Percentiles rank a stretch among this genome's conserved stretches.
Conservation (phyloP, 92 coral and sea anemone species). For the Zoanthus sansibaricus region DNA sequence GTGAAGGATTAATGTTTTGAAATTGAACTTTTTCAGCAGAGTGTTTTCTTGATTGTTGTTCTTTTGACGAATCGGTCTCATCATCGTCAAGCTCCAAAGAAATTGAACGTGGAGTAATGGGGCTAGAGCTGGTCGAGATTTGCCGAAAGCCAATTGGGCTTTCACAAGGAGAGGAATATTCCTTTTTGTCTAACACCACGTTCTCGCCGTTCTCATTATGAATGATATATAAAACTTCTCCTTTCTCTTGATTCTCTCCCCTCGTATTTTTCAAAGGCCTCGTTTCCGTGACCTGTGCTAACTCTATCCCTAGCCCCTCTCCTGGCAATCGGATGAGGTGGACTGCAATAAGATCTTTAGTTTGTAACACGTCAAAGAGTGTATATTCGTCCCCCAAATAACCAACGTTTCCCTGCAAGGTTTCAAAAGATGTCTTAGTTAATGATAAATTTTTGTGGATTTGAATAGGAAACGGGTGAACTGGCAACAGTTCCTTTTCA, state of each 20-base stretch:
- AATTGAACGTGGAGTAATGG: constrained; percentile 27
- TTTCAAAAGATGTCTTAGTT: neutral
- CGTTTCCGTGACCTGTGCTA: constrained; percentile 80
- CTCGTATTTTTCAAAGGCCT: constrained; percentile 56
- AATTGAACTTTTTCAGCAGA: constrained; percentile 43
- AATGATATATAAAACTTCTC: constrained; percentile 72
- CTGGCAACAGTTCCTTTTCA: neutral
- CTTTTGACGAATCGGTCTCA: neutral
- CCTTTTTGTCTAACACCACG: constrained; percentile 58
- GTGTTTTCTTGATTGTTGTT: neutral
- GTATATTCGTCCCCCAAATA: neutral
- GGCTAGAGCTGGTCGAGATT: constrained; percentile 24
- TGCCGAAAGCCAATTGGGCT: constrained; percentile 2
- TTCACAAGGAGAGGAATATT: neutral
- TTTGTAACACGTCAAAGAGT: constrained; percentile 59
- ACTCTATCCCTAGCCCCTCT: constrained; percentile 79
- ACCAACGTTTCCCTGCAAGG: neutral
- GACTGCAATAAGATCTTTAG: constrained; percentile 58
- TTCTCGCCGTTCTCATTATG: constrained; percentile 80
- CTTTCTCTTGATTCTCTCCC: constrained; percentile 31
- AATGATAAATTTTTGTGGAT: neutral
- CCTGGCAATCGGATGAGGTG: constrained; percentile 65
- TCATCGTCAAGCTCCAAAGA: constrained; percentile 51
- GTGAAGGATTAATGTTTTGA: constrained; percentile 34
- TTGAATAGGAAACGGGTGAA: neutral